These are phyloP conservation scores for Rhopalosiphum padi DNA, from an alignment of 1,140 invertebrate genomes.

Conservation along the genomic window DNA sequence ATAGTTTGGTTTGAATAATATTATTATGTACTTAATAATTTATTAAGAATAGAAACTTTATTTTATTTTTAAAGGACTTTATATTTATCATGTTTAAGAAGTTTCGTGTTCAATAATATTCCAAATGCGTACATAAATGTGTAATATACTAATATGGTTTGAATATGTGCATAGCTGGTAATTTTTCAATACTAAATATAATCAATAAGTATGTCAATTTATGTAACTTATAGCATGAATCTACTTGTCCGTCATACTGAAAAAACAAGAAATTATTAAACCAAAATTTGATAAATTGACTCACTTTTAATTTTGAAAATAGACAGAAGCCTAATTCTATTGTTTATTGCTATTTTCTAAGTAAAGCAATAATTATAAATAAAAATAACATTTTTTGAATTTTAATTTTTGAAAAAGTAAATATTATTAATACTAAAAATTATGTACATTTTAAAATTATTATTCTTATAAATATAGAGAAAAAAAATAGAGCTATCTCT, in stretches of 20 bases:
- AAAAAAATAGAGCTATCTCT: background rate
- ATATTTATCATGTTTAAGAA: background rate
- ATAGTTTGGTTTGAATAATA: too few species aligned
- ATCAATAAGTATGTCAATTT: background rate
- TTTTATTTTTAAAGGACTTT: background rate
- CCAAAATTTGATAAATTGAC: background rate
- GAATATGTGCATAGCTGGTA: background rate
- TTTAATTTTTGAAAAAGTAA: background rate
- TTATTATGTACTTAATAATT: background rate
- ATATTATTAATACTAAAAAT: background rate
- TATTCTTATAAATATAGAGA: too few species aligned
- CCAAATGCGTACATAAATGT: background rate
- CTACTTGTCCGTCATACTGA: background rate
- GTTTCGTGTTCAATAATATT: background rate
- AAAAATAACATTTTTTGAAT: background rate
- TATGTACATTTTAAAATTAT: background rate
- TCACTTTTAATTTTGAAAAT: background rate
- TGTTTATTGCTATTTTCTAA: background rate
- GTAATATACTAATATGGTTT: background rate
- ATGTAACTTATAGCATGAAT: background rate
- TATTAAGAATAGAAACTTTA: background rate
- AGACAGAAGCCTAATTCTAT: background rate
- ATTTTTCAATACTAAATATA: background rate
- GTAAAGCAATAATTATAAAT: fast-evolving
- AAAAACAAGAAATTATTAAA: background rate